Evolutionary conservation across 2,888 invertebrate genomes (phyloP).

Genomic region (Leptopilina syphax): DNA sequence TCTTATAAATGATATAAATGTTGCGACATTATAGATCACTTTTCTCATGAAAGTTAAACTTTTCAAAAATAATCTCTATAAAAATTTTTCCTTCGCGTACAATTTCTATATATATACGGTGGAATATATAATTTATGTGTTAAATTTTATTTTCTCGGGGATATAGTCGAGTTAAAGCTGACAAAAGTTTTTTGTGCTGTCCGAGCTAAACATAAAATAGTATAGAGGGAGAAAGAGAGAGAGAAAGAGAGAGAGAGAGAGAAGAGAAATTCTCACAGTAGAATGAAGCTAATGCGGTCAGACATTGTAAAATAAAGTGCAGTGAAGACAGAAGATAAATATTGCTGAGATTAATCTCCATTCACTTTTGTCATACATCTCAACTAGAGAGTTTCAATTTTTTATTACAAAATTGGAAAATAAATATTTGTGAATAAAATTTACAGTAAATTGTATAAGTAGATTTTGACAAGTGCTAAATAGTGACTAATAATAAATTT

Average conservation of each 20-base stretch:
- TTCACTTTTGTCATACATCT: neutral
- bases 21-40: too few species aligned
- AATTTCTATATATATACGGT: too few species aligned
- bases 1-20: too few species aligned
- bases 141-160: conserved; percentile 4
- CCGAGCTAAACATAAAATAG: neutral
- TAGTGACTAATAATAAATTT: too few species aligned
- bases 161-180: neutral
- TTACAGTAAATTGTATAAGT: too few species aligned
- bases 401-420: neutral
- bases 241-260: too few species aligned
- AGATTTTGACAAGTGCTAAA: too few species aligned
- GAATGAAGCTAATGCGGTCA: conserved; percentile 6
- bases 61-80: too few species aligned
- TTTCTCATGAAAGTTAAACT: too few species aligned
- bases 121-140: too few species aligned
- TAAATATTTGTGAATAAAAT: neutral
- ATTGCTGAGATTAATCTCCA: conserved; percentile 5
- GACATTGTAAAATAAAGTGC: neutral
- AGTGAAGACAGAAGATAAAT: conserved; percentile 3
- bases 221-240: too few species aligned
- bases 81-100: too few species aligned
- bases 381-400: neutral
- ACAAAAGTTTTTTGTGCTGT: neutral
- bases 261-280: neutral